These are phyloP conservation scores for Ceyx melanurus DNA, from an alignment of 2,113 vertebrate species.

Conservation along the genomic window DNA sequence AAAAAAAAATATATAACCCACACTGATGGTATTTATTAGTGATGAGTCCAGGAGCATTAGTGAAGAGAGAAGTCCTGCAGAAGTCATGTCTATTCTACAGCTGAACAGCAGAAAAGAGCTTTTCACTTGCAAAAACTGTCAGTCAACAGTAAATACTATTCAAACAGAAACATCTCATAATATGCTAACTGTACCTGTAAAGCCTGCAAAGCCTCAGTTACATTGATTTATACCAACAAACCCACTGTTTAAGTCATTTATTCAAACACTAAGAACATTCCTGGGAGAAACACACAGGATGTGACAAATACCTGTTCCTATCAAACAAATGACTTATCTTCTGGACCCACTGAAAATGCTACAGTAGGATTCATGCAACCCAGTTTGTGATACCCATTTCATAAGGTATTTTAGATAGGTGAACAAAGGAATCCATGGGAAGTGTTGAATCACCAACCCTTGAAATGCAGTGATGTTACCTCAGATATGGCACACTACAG, in stretches of 20 bases:
- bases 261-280: neutral
- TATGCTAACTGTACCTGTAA: slow-evolving; percentile 39
- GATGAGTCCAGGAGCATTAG: neutral
- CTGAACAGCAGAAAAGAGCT: neutral
- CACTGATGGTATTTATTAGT: neutral
- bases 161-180: slow-evolving; percentile 35
- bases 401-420: neutral
- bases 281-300: neutral
- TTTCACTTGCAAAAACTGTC: slow-evolving; percentile 6
- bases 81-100: neutral
- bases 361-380: neutral
- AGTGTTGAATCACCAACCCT: neutral
- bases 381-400: neutral
- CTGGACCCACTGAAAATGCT: neutral
- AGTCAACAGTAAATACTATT: neutral
- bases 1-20: neutral
- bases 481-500: neutral
- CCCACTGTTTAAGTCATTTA: slow-evolving; percentile 3
- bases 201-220: slow-evolving; percentile 5
- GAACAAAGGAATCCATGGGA: neutral
- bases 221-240: slow-evolving; percentile 45
- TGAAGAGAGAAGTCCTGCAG: neutral
- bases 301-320: neutral
- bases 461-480: neutral
- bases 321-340: neutral